Evolutionary conservation across 1,140 invertebrate genomes (phyloP).

Genomic region (Ceratoteleas bidentatus): DNA sequence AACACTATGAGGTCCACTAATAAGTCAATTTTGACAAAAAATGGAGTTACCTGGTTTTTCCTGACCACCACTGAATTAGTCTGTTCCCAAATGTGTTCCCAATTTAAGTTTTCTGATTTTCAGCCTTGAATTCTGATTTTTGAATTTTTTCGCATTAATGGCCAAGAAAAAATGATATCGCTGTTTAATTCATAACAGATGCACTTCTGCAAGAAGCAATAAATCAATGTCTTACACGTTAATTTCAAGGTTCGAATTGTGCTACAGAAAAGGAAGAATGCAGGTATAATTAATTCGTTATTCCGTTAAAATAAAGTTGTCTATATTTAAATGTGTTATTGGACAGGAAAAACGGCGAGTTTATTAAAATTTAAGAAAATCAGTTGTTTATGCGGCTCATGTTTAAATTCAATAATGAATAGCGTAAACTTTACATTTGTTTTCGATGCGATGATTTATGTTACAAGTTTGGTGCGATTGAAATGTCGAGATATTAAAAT

Average conservation of each 20-base stretch:
- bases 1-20: too few species aligned
- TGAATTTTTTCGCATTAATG: too few species aligned
- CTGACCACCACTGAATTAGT: too few species aligned
- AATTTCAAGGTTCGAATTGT: constrained; percentile 44
- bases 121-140: too few species aligned
- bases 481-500: too few species aligned
- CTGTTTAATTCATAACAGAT: constrained; percentile 41
- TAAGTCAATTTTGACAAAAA: too few species aligned
- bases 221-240: constrained; percentile 43
- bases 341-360: constrained; percentile 15
- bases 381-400: neutral
- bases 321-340: constrained; percentile 33
- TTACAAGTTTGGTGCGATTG: too few species aligned
- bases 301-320: constrained; percentile 43
- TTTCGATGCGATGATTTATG: too few species aligned
- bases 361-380: constrained; percentile 10
- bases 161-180: constrained; percentile 17
- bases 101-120: too few species aligned
- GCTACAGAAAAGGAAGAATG: constrained; percentile 33
- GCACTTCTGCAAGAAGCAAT: constrained; percentile 22
- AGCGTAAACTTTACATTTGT: too few species aligned
- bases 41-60: too few species aligned
- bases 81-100: too few species aligned
- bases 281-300: constrained; percentile 26
- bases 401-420: neutral